Base-by-base conservation (phyloP, 2,888 invertebrate species). In the Caenorhabditis sp. region DNA sequence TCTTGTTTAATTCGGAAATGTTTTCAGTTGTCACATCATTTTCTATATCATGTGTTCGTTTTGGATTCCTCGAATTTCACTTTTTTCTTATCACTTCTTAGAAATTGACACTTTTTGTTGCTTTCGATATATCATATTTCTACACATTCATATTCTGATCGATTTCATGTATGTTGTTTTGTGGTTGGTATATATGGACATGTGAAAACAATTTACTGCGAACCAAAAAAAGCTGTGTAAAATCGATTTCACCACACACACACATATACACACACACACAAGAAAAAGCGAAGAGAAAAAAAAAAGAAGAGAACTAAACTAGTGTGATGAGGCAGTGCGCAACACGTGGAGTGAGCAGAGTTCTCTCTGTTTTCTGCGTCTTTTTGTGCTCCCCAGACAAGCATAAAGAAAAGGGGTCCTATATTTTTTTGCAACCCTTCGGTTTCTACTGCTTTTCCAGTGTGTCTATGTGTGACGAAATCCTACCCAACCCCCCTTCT, bases 221-320 rank as follows among this genome's bases (percentile, higher is more conserved):
- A 43, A 43, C 43, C 43, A 43, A 43, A 43, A 43, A 43, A 43
- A 43, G 43, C 43, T 43, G 43, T 43, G 43, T 43, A 43, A 43
- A 43, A 43, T 43, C 43, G 43, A 43, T 43, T 43, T 43, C 43
- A 43, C 14, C 43, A 17, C 43, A 43, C 43, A 43, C 17, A 43
- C 17, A 43, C 43, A 43, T 43, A 43, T 14, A 43, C 17, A 43
- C 17, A 43, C 43, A 43, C 14, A 43, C 43, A 43, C 43, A 17
- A 43, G 43, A 14, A 43, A 43, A 43, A 10, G 43, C 14, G 43
- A 43, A 43, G 43, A 5, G 17, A 14, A 43, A 43, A 43, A 43
- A 43, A 43, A 43, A 43, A 43, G 43, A 43, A 36, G 43, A 43
- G 43, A 43, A 43, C 43, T 43, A 43, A 43, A 43, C 43, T 43